phyloP scores from a whole-genome alignment of 1,140 invertebrate species.

The Leptinotarsa undecemlineata region DNA sequence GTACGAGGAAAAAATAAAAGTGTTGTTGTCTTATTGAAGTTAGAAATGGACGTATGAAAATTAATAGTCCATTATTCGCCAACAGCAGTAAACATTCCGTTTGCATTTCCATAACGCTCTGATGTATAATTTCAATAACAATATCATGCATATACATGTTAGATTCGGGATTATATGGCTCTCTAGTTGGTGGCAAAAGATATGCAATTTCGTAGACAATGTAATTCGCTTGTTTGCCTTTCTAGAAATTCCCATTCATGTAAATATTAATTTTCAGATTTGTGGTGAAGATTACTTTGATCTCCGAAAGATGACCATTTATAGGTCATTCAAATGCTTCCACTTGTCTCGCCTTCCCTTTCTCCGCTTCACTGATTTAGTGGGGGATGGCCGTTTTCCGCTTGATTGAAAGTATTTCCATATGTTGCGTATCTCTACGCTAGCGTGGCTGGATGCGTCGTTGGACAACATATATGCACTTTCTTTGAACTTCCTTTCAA shows the following conservation, averaged over 20 bases:
- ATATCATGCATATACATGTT: constrained; percentile 21
- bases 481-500: no score
- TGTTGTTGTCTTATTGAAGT: background rate
- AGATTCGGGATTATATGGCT: constrained; percentile 21
- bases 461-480: no score
- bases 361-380: no score
- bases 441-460: no score
- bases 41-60: background rate
- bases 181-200: constrained; percentile 31
- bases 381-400: no score
- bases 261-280: background rate
- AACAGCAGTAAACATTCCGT: background rate
- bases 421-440: no score
- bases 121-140: constrained; percentile 22
- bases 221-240: constrained; percentile 12
- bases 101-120: constrained; percentile 9
- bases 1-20: background rate
- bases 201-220: constrained; percentile 28
- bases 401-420: no score
- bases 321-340: no score
- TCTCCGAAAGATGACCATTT: no score
- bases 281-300: no score
- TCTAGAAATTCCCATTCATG: background rate
- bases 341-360: no score
- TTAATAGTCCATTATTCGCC: background rate